Conservation (phyloP, 2,888 invertebrate species). For the Agriopis aurantiaria region DNA sequence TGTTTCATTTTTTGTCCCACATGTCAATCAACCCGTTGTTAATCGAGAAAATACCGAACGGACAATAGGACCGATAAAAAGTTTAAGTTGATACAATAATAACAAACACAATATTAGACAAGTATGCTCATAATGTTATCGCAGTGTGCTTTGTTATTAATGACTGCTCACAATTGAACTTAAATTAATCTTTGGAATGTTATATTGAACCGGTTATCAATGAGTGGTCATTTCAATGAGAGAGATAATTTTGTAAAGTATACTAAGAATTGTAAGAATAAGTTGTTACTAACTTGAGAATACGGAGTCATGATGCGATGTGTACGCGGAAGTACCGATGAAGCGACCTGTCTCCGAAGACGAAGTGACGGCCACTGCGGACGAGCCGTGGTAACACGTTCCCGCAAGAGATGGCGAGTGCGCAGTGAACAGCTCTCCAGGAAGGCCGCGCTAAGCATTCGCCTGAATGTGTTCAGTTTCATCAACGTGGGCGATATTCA, state of each 20-base stretch:
- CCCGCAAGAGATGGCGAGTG: conserved; percentile 60
- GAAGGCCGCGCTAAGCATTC: conserved; percentile 79
- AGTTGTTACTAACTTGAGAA: conserved; percentile 57
- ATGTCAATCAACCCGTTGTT: conserved; percentile 68
- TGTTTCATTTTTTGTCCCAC: conserved; percentile 70
- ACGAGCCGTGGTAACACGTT: conserved; percentile 49
- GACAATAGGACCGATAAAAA: conserved; percentile 72
- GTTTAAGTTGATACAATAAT: conserved; percentile 56
- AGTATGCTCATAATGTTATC: conserved; percentile 56
- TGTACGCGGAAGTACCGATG: conserved; percentile 20
- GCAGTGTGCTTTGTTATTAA: conserved; percentile 57
- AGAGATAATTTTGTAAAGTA: conserved; percentile 15
- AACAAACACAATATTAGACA: conserved; percentile 60
- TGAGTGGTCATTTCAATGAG: conserved; percentile 36
- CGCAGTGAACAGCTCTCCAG: conserved; percentile 65
- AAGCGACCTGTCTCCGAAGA: conserved; percentile 28
- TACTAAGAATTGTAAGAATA: conserved; percentile 5
- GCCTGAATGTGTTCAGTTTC: conserved; percentile 69
- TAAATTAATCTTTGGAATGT: conserved; percentile 54
- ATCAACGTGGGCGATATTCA: conserved; percentile 58
- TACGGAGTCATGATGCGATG: conserved; percentile 49
- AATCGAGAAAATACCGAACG: conserved; percentile 68
- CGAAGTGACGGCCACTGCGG: conserved; percentile 31
- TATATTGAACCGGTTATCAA: conserved; percentile 43
- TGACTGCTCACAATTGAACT: conserved; percentile 56